Conservation (phyloP, 2,888 invertebrate species). For the Tanaodytes sp. region DNA sequence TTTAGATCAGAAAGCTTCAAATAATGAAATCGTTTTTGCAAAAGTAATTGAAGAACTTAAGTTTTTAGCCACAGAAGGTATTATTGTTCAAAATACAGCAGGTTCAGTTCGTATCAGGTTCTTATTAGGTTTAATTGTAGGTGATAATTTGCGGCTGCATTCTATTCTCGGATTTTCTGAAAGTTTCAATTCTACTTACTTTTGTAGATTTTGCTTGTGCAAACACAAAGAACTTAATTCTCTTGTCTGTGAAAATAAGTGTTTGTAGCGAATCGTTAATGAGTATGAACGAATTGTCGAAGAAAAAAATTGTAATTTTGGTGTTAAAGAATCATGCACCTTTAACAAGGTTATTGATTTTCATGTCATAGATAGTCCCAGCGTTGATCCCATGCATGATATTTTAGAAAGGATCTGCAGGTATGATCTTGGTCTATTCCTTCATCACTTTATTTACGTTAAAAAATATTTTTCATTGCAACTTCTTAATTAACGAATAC, state of each 20-base stretch:
- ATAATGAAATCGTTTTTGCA: constrained; percentile 30
- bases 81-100: constrained; percentile 10
- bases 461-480: constrained; percentile 26
- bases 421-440: constrained; percentile 41
- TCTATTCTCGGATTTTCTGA: constrained; percentile 30
- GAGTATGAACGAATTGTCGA: too few relatives aligned
- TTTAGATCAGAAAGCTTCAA: constrained; percentile 25
- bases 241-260: too few relatives aligned
- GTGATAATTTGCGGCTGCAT: constrained; percentile 46
- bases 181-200: constrained; percentile 26
- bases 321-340: constrained; percentile 25
- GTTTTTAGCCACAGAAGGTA: constrained; percentile 31
- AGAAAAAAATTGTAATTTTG: too few relatives aligned
- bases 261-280: too few relatives aligned
- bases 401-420: constrained; percentile 46
- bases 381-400: too few relatives aligned
- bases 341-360: too few relatives aligned
- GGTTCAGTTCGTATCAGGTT: neutral
- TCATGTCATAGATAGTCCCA: constrained; percentile 1
- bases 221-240: too few relatives aligned
- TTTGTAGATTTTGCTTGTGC: constrained; percentile 12
- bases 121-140: constrained; percentile 33
- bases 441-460: too few relatives aligned
- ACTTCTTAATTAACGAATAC: constrained; percentile 21
- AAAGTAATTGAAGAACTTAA: constrained; percentile 37